Evolutionary conservation across 2,797 vertebrate genomes (phyloP).

Genomic region (Anguilla obscura): DNA sequence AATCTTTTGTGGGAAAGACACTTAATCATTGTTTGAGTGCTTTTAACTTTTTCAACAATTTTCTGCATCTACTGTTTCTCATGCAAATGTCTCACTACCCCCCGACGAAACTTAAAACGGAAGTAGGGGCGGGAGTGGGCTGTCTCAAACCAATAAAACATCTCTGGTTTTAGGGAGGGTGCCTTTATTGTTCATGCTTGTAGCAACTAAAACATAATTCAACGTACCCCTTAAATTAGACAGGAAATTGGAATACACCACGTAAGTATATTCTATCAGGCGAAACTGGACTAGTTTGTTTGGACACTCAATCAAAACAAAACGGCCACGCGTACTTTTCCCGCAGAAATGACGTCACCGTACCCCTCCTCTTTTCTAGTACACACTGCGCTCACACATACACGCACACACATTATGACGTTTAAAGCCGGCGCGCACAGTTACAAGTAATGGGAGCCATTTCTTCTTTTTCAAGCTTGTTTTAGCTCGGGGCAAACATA

Average conservation of each 20-base stretch:
- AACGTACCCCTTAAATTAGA: not conserved
- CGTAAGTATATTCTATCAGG: not conserved
- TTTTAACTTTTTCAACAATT: not conserved
- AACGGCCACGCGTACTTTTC: slow-evolving; percentile 76
- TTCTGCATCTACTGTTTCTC: not conserved
- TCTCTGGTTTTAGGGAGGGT: slow-evolving; percentile 12
- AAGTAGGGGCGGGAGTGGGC: not conserved
- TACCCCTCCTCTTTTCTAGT: slow-evolving; percentile 45
- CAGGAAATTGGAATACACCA: not conserved
- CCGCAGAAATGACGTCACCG: slow-evolving; percentile 75
- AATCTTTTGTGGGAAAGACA: not conserved
- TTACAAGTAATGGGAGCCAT: slow-evolving; percentile 3
- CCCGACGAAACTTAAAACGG: not conserved
- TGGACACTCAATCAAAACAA: slow-evolving; percentile 72
- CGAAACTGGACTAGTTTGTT: not conserved
- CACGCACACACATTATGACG: not conserved
- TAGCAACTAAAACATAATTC: not conserved
- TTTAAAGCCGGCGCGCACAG: not conserved
- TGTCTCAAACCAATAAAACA: slow-evolving; percentile 12
- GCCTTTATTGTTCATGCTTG: not conserved
- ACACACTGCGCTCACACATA: not conserved
- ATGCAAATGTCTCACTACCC: not conserved
- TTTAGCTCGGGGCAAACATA: not conserved
- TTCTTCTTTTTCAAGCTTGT: not conserved
- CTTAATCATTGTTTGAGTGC: not conserved